Evolutionary conservation across 2,797 vertebrate genomes (phyloP).

Genomic region (Neomorphus geoffroyi): DNA sequence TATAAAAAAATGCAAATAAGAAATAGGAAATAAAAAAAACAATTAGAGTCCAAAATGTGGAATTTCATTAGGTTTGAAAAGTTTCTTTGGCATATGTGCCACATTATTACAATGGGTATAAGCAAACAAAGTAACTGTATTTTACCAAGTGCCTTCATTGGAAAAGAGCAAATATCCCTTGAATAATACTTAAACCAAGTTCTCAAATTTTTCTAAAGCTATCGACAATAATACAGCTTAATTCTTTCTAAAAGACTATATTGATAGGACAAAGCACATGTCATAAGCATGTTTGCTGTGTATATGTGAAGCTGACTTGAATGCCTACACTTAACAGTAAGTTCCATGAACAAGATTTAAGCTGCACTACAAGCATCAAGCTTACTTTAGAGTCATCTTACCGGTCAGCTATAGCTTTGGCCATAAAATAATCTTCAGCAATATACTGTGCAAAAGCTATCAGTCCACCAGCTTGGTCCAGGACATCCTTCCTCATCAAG

Average conservation of each 20-base stretch:
- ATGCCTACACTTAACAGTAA: background rate
- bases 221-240: background rate
- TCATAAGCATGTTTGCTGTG: background rate
- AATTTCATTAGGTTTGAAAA: background rate
- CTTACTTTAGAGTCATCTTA: conserved; percentile 66
- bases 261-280: background rate
- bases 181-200: background rate
- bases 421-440: conserved; percentile 99
- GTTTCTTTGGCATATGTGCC: background rate
- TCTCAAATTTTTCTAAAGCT: background rate
- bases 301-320: background rate
- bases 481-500: conserved; percentile 94
- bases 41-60: background rate
- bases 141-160: background rate
- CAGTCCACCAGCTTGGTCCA: conserved; percentile 95
- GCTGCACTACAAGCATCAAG: background rate
- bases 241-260: background rate
- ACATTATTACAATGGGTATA: background rate
- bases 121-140: background rate
- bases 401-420: conserved; percentile 97
- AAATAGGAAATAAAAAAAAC: background rate
- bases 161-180: background rate
- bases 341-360: background rate
- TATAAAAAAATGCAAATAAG: background rate
- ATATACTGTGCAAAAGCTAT: conserved; percentile 97